phyloP scores from a whole-genome alignment of 2,113 vertebrate genomes.

The Bothrops jararaca region DNA sequence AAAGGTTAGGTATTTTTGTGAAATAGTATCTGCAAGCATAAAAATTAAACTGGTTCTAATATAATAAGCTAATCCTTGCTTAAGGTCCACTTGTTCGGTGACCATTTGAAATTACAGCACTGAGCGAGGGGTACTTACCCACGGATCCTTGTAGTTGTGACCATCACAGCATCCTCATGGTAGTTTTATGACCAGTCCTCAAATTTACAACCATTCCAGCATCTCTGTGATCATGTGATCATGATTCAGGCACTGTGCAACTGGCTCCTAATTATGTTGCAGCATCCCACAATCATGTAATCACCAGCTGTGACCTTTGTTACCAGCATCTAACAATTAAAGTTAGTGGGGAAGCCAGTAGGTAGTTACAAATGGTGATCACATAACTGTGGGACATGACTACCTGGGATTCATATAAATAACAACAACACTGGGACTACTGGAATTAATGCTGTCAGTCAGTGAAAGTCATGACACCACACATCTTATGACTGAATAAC shows the following conservation, averaged over 20 bases:
- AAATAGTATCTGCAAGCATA: not conserved
- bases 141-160: not conserved
- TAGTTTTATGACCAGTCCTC: not conserved
- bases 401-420: not conserved
- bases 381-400: not conserved
- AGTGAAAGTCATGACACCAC: not conserved
- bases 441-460: not conserved
- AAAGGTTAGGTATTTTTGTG: not conserved
- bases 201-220: not conserved
- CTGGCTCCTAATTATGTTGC: not conserved
- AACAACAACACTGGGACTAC: not conserved
- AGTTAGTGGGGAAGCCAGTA: not conserved
- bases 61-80: not conserved
- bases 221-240: not conserved
- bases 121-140: not conserved
- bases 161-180: not conserved
- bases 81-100: not conserved
- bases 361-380: not conserved
- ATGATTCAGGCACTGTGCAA: not conserved
- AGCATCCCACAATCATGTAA: not conserved
- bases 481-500: not conserved
- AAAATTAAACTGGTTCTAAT: not conserved
- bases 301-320: not conserved
- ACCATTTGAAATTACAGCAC: not conserved
- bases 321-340: not conserved